Evolutionary conservation across 2,113 vertebrate species (phyloP), one percentile per base, ranked within the genome.

Genomic region (Amblyopsis rosae): DNA sequence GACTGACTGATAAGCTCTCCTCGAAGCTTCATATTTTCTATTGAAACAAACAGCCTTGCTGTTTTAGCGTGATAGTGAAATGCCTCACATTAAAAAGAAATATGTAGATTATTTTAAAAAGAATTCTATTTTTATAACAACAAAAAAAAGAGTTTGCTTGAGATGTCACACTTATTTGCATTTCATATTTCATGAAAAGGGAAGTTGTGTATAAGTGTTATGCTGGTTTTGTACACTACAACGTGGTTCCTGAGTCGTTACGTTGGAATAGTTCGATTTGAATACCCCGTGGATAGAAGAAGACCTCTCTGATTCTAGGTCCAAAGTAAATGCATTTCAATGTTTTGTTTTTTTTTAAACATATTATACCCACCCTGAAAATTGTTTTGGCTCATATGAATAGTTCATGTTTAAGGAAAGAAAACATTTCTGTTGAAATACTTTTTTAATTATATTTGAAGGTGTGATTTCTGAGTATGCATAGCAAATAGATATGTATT

Each of bases 71-170:
- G 87, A 86, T 91, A 90, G 88, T 88, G 81, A 91, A 88, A 90
- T 87, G 87, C 89, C 91, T 92, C 91, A 92, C 89, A 89, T 91
- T 90, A 86, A 90, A 90, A 90, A 85, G 59, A 87, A 90, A 91
- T 87, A 87, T 90, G 89, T 92, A 92, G 91, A 90, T 92, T 92
- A 93, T 93, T 93, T 93, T 93, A 91, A 93, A 90, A 91, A 91
- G 82, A 92, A 91, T 79, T 94, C 77, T 93, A 94, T 94, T 94
- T 94, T 94, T 93, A 82, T 94, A 94, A 91, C 80, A 75, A 86
- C 47, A 86, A 67, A 58, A 67, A 62, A 90, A 88, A 85, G 78
- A 84, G 86, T 91, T 92, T 89, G 90, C 89, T 90, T 92, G 89
- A 87, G 81, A 85, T 83, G 80, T 91, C 89, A 84, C 83, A 85